Base-by-base conservation (phyloP, 2,113 vertebrate genomes). In the Pangasianodon gigas region DNA sequence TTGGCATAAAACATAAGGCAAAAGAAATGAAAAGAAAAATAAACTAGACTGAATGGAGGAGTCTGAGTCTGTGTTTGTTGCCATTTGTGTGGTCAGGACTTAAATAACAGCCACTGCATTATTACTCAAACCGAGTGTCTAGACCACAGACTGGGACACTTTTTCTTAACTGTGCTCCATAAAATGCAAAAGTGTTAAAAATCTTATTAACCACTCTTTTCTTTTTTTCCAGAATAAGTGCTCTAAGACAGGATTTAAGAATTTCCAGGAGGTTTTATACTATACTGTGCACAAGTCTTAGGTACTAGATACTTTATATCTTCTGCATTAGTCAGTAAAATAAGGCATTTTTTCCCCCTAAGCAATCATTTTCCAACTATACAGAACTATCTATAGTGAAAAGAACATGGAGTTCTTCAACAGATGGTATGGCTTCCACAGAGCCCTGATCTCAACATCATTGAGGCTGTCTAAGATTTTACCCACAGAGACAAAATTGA, bases 11-110 rank as follows among this genome's bases (percentile, higher is more conserved):
- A 58, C 3, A 54, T 41, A 44, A 3, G 29, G 48, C 13, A 56
- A 81, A 69, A 83, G 79, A 80, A 83, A 13, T 32, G 65, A 84
- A 82, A 84, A 89, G 80, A 44, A 67, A 71, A 84, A 89, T 84
- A 84, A 74, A 75, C 51, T 32, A 9, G 65, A 84, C 37, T 74
- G 88, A 84, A 84, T 18, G 51, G 62, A 41, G 7, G 80, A 84
- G 37, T 84, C 26, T 1, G 62, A 74, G 18, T 26, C 41, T 46
- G 51, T 71, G 51, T 88, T 46, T 87, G 74, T 80, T 77, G 29
- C n/a, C 56, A 32, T 67, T 81, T 26, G 77, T 65, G 75, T 89
- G 88, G 86, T 87, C 7, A 48, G 4, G 52, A 44, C 48, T 74
- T 84, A 89, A 82, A 81, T 65, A 62, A 52, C 86, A 29, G 52